These are phyloP conservation scores for Champsocephalus esox DNA, from an alignment of 2,797 vertebrate genomes.

Conservation along the genomic window DNA sequence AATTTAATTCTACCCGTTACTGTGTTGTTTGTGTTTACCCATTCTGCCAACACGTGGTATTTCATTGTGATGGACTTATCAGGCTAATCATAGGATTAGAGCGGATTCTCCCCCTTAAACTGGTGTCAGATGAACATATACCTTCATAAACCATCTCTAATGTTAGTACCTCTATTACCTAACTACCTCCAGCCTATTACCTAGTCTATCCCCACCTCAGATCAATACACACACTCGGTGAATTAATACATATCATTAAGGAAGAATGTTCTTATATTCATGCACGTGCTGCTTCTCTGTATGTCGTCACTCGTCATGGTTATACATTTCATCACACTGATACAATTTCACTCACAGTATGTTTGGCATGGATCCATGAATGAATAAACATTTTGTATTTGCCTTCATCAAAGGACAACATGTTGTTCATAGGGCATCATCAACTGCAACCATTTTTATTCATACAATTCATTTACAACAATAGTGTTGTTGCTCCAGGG, in stretches of 20 bases:
- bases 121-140: constrained; percentile 87
- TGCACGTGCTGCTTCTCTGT: not conserved
- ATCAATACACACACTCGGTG: constrained; percentile 47
- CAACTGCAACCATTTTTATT: not conserved
- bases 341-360: not conserved
- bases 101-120: constrained; percentile 82
- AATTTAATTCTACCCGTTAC: constrained; percentile 56
- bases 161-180: constrained; percentile 68
- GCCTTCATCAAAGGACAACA: not conserved
- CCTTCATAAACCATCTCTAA: constrained; percentile 83
- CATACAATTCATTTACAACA: not conserved
- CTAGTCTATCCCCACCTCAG: constrained; percentile 30
- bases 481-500: not conserved
- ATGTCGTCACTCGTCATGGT: not conserved
- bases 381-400: not conserved
- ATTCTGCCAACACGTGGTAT: constrained; percentile 61
- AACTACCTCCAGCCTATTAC: constrained; percentile 27
- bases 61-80: constrained; percentile 79
- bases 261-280: not conserved
- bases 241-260: not conserved
- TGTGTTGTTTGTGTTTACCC: constrained; percentile 56
- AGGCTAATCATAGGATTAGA: constrained; percentile 85
- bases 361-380: not conserved
- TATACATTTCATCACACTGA: not conserved
- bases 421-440: not conserved